phyloP scores from a whole-genome alignment of 2,888 invertebrate species.

The Synanthedon vespiformis region DNA sequence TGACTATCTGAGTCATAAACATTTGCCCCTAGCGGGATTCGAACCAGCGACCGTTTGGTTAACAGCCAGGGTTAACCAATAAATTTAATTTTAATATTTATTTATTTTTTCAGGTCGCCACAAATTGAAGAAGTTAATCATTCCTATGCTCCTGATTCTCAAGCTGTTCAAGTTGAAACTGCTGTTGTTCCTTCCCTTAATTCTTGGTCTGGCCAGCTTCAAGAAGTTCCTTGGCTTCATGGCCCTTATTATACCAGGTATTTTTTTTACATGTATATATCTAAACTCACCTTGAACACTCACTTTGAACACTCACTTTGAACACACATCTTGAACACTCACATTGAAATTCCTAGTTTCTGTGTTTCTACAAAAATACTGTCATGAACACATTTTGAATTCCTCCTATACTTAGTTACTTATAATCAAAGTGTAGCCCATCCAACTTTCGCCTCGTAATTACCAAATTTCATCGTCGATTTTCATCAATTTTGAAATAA shows the following conservation, averaged over 20 bases:
- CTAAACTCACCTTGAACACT: neutral
- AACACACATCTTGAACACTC: too few relatives aligned
- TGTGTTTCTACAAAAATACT: neutral
- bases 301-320: neutral
- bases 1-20: too few relatives aligned
- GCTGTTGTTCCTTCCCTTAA: constrained; percentile 83
- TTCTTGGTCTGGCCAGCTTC: constrained; percentile 85
- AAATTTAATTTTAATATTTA: too few relatives aligned
- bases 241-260: constrained; percentile 81
- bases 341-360: neutral
- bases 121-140: constrained; percentile 84
- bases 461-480: too few relatives aligned
- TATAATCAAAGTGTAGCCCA: too few relatives aligned
- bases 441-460: too few relatives aligned
- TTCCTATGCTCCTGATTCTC: constrained; percentile 83
- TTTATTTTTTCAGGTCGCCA: constrained; percentile 74
- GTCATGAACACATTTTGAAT: neutral
- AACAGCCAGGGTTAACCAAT: too few relatives aligned
- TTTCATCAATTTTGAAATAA: too few relatives aligned
- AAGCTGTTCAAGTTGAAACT: constrained; percentile 88
- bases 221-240: constrained; percentile 86
- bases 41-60: too few relatives aligned
- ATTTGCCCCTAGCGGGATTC: too few relatives aligned
- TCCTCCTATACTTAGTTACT: too few relatives aligned
- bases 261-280: neutral